Conservation (phyloP, 1,140 invertebrate genomes). For the Drosophila subpulchrella region DNA sequence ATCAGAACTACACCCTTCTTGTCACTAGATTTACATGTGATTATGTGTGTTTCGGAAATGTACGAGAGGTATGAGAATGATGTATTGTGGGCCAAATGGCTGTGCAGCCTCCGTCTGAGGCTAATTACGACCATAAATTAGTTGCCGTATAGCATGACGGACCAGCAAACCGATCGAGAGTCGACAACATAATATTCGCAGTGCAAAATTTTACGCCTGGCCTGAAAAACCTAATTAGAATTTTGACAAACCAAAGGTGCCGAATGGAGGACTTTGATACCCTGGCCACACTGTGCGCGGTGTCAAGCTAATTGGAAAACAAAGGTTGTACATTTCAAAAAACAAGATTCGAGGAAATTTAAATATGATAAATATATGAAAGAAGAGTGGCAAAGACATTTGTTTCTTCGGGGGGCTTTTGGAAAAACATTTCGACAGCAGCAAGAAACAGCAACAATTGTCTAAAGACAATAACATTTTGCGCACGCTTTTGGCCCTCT, state of each 20-base stretch:
- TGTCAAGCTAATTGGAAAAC: constrained; percentile 59
- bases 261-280: constrained; percentile 20
- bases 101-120: constrained; percentile 30
- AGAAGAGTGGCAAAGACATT: constrained; percentile 34
- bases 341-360: constrained; percentile 22
- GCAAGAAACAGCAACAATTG: constrained; percentile 35
- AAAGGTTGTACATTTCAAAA: constrained; percentile 23
- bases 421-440: constrained; percentile 65
- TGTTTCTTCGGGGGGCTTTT: constrained; percentile 42
- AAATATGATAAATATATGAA: constrained; percentile 56
- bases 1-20: constrained; percentile 13
- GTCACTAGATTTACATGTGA: constrained; percentile 12
- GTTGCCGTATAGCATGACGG: constrained; percentile 61
- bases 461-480: constrained; percentile 71
- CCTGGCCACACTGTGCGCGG: constrained; percentile 36
- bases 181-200: constrained; percentile 22
- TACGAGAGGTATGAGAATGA: constrained; percentile 34
- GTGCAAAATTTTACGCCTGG: constrained; percentile 60
- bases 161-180: constrained; percentile 39
- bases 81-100: constrained; percentile 59
- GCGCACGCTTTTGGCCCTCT: constrained; percentile 77
- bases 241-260: constrained; percentile 29
- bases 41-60: constrained; percentile 15
- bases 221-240: constrained; percentile 49
- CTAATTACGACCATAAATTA: constrained; percentile 80